These are phyloP conservation scores for Microcebus griseorufus DNA, from an alignment of 2,113 vertebrate genomes.

Conservation along the genomic window DNA sequence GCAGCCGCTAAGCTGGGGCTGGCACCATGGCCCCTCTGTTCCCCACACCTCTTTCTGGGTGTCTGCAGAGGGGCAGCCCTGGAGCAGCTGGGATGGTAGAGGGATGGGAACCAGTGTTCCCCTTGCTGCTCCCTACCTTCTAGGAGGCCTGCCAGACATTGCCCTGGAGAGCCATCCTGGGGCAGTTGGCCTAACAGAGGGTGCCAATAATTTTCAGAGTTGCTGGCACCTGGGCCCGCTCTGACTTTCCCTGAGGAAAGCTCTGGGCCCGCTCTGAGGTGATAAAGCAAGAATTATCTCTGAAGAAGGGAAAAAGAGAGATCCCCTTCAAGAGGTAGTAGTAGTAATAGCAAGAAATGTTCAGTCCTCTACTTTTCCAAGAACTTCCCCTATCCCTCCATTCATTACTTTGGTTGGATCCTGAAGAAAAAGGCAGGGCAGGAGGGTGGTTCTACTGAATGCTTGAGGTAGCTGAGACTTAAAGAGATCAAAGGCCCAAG, in stretches of 20 bases:
- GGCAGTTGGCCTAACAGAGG: background rate
- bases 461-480: background rate
- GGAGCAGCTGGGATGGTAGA: background rate
- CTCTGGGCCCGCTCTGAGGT: background rate
- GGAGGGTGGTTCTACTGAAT: background rate
- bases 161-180: background rate
- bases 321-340: background rate
- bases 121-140: background rate
- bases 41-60: background rate
- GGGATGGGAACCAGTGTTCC: background rate
- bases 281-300: background rate
- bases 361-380: background rate
- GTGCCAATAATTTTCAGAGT: background rate
- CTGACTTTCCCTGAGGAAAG: background rate
- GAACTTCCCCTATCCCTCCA: background rate
- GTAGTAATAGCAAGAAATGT: background rate
- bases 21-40: background rate
- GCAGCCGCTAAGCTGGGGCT: background rate
- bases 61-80: background rate
- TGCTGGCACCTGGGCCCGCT: background rate
- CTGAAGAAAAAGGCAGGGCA: background rate
- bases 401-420: background rate
- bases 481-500: background rate
- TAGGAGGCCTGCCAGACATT: background rate
- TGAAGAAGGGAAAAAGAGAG: background rate